Evolutionary conservation across 2,888 invertebrate species (phyloP).

Genomic region (Drosophila anomelani): DNA sequence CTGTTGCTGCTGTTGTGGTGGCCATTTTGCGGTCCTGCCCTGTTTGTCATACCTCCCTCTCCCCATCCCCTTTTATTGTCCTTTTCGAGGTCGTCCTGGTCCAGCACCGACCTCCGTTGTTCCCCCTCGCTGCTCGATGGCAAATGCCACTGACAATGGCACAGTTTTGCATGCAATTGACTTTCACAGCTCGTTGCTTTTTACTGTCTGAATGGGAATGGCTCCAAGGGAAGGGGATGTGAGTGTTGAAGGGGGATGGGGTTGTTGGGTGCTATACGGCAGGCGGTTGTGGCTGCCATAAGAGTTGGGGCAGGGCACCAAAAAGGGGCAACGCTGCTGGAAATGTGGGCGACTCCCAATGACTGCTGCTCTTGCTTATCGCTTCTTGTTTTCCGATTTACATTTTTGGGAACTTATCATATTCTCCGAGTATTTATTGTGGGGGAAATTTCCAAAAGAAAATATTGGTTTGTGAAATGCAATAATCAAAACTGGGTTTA

Average conservation of each 20-base stretch:
- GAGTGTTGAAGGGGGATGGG: slow-evolving; percentile 1
- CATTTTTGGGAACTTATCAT: slow-evolving; percentile 29
- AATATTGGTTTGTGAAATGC: background rate
- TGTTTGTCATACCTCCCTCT: slow-evolving; percentile 57
- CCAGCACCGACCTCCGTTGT: slow-evolving; percentile 3
- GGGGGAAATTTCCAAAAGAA: background rate
- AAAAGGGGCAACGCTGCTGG: slow-evolving; percentile 1
- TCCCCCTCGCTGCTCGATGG: slow-evolving; percentile 27
- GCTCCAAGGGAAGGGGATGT: slow-evolving; percentile 1
- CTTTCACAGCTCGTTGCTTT: slow-evolving; percentile 80
- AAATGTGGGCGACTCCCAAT: slow-evolving; percentile 20
- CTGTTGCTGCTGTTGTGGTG: slow-evolving; percentile 67
- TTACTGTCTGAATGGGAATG: slow-evolving; percentile 59
- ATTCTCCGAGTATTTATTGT: slow-evolving; percentile 13
- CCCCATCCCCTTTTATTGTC: slow-evolving; percentile 46
- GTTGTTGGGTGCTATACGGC: background rate
- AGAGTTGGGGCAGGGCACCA: background rate
- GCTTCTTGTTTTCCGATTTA: slow-evolving; percentile 36
- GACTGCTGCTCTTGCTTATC: slow-evolving; percentile 17
- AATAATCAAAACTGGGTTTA: background rate
- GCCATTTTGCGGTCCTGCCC: slow-evolving; percentile 71
- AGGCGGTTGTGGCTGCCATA: background rate
- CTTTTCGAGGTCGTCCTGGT: slow-evolving; percentile 63
- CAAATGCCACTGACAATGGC: slow-evolving; percentile 70
- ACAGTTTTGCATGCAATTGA: slow-evolving; percentile 81